phyloP scores from a whole-genome alignment of 2,797 vertebrate species.

The Xenops minutus region DNA sequence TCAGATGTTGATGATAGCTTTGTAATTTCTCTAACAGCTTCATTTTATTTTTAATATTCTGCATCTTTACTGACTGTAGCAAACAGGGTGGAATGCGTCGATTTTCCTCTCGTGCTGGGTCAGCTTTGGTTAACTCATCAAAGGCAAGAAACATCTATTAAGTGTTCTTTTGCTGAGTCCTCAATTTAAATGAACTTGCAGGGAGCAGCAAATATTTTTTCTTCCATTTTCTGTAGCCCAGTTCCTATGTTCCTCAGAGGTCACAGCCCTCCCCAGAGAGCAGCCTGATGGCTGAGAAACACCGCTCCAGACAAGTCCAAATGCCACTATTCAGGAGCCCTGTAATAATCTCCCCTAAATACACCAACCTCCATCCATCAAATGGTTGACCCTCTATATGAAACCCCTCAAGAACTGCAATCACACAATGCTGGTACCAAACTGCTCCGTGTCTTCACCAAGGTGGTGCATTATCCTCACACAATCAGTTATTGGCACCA shows the following conservation, averaged over 20 bases:
- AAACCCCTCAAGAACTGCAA: background rate
- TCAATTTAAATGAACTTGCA: slow-evolving; percentile 8
- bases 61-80: background rate
- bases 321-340: background rate
- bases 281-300: background rate
- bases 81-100: background rate
- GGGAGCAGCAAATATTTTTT: slow-evolving; percentile 32
- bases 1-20: background rate
- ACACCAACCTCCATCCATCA: background rate
- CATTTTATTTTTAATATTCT: background rate
- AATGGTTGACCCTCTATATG: background rate
- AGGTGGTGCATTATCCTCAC: background rate
- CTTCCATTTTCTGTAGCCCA: background rate
- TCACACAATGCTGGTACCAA: background rate
- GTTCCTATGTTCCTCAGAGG: background rate
- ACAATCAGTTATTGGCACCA: background rate
- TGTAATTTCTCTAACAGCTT: background rate
- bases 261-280: background rate
- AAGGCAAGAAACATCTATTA: background rate
- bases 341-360: background rate
- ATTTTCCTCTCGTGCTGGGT: background rate
- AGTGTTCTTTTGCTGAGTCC: slow-evolving; percentile 5
- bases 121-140: slow-evolving; percentile 10
- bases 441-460: background rate
- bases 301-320: background rate